These are phyloP conservation scores for Neopipo cinnamomea DNA, from an alignment of 2,113 vertebrate species.

Conservation along the genomic window DNA sequence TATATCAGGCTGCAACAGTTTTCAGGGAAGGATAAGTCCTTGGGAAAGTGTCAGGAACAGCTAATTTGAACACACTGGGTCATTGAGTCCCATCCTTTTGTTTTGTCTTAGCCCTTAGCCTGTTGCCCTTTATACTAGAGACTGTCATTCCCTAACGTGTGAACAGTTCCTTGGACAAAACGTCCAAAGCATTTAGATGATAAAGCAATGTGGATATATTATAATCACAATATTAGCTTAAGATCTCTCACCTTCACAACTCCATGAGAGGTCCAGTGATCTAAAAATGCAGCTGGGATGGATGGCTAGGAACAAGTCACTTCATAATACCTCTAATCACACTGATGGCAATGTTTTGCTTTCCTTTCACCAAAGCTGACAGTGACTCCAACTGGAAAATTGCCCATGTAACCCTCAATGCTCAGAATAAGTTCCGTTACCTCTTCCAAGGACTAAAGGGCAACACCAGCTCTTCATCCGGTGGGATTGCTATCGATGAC, in stretches of 20 bases:
- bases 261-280: not conserved
- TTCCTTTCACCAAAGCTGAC: conserved; percentile 72
- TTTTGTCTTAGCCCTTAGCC: not conserved
- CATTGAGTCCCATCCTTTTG: not conserved
- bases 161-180: not conserved
- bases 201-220: not conserved
- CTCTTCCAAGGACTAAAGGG: conserved; percentile 84
- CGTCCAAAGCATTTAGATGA: not conserved
- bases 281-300: not conserved
- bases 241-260: not conserved
- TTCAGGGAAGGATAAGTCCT: not conserved
- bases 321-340: not conserved
- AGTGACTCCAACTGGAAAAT: conserved; percentile 84
- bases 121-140: not conserved
- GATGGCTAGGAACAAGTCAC: not conserved
- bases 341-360: not conserved
- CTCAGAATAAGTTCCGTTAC: conserved; percentile 87
- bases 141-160: not conserved
- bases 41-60: not conserved
- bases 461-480: conserved; percentile 62
- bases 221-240: not conserved
- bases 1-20: not conserved
- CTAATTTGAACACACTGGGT: not conserved
- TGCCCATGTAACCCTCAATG: conserved; percentile 79
- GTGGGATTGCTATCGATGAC: conserved; percentile 86